Evolutionary conservation across 2,888 invertebrate species (phyloP), one percentile per base, ranked within the genome.

Genomic region (Sphinx pinastri): DNA sequence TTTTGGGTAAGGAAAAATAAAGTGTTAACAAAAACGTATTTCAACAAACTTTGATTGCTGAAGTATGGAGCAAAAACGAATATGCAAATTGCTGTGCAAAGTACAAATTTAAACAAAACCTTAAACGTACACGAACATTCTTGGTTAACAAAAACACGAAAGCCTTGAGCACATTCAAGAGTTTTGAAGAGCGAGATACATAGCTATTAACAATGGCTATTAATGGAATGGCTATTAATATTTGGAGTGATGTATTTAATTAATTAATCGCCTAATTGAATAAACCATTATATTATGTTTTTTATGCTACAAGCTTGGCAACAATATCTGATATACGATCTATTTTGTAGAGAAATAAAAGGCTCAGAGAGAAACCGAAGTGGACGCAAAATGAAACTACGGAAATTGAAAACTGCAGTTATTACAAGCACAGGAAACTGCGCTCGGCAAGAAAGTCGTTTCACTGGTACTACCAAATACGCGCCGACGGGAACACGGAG

Each of bases 381-480:
- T 47, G 67, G 71, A 57, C 68, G 38, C 72, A 73, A 71, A 71
- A 73, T 73, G 71, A 74, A 75, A 76, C 70, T 70, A 69, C 78
- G 76, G 78, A 78, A 78, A 77, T 79, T 74, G 75, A 77, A 79
- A 78, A 77, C 71, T 75, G 70, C 73, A 72, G 77, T 74, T 79
- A 73, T 76, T 75, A 75, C 59, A 75, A 72, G 72, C 72, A 71
- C 79, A 77, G 79, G 79, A 80, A 81, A 73, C 75, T 19, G 67
- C 73, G 72, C 74, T 75, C 71, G 72, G 71, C 72, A 81, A 76
- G 83, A 81, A 82, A 84, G 78, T 77, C 52, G 81, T 80, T 79
- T 76, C 71, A 73, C 73, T 76, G 71, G 74, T 77, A 76, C 73
- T 77, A 57, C 78, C 80, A 79, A 83, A 84, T 81, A 79, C 74